Evolutionary conservation across 2,113 vertebrate species (phyloP), one percentile per base, ranked within the genome.

Genomic region (Sialia sialis): DNA sequence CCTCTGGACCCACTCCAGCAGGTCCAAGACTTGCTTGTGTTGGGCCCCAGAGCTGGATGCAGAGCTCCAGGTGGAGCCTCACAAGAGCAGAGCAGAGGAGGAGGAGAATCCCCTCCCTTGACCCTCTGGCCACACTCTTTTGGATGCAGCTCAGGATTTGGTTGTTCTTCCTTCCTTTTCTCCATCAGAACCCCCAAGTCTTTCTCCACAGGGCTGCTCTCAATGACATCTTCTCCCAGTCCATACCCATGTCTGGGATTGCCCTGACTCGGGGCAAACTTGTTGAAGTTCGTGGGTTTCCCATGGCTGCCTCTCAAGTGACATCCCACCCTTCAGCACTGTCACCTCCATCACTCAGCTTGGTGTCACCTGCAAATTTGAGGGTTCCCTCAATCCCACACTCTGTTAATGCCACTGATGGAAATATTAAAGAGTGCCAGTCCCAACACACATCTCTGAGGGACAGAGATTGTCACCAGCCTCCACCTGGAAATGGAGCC

Each of bases 371-470:
- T 52, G 36, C 44, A 34, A 4, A 17, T 6, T 6, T 19, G 32
- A 44, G 32, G 32, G 7, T 25, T 7, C 11, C 9, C 59, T 59
- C 0, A 0, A 23, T n/a, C 22, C n/a, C 52, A 44, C 12, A 6
- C 8, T 52, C 38, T 44, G 38, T 26, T 11, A 22, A 54, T 22
- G 27, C 21, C 26, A 23, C 3, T 13, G 27, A 22, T 27, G 21
- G 58, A 54, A 44, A 46, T 44, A 16, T 6, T 58, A 25, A 43
- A 72, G 32, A 58, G 32, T 10, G 27, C 51, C 60, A 32, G 38
- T 44, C 27, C 59, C n/a, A 67, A 4, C 10, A 16, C 67, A 44
- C 10, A 81, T 59, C 59, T 43, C 59, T 25, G 51, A 74, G 68
- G 52, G 38, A 44, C 44, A 38, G 59, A 0, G 2, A 18, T 66